These are phyloP conservation scores for Epirrita christyi DNA, from an alignment of 2,888 invertebrate species.

Conservation along the genomic window DNA sequence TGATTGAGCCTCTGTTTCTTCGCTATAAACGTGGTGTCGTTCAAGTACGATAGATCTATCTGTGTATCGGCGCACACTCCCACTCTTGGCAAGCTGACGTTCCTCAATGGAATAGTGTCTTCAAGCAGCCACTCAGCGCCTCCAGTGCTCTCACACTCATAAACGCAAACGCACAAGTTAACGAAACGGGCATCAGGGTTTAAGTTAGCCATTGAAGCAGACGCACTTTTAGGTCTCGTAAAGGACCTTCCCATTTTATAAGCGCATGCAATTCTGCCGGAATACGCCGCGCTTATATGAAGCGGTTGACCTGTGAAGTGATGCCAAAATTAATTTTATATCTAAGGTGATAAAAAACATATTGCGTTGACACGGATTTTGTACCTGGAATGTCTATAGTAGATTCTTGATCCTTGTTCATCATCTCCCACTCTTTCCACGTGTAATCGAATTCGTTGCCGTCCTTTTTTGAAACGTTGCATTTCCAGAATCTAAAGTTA, in stretches of 20 bases:
- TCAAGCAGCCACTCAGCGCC: conserved; percentile 97
- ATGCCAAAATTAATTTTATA: conserved; percentile 13
- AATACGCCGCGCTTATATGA: conserved; percentile 98
- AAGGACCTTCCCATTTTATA: conserved; percentile 97
- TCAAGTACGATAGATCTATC: conserved; percentile 92
- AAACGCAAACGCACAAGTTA: conserved; percentile 97
- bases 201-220: conserved; percentile 82
- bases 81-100: conserved; percentile 94
- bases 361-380: conserved; percentile 7
- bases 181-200: conserved; percentile 89
- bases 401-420: conserved; percentile 88
- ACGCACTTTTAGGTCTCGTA: conserved; percentile 92
- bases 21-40: conserved; percentile 91
- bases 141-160: conserved; percentile 99
- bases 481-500: conserved; percentile 92
- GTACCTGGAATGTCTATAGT: conserved; percentile 90
- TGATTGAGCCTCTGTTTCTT: conserved; percentile 93
- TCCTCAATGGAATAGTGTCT: conserved; percentile 97
- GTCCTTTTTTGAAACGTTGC: conserved; percentile 85
- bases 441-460: conserved; percentile 85
- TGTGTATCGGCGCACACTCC: conserved; percentile 92
- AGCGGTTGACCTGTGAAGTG: conserved; percentile 89
- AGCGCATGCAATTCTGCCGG: conserved; percentile 98
- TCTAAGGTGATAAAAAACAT: not conserved
- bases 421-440: conserved; percentile 97